These are phyloP conservation scores for Drosophila quinaria DNA, from an alignment of 2,888 invertebrate genomes.

Conservation along the genomic window DNA sequence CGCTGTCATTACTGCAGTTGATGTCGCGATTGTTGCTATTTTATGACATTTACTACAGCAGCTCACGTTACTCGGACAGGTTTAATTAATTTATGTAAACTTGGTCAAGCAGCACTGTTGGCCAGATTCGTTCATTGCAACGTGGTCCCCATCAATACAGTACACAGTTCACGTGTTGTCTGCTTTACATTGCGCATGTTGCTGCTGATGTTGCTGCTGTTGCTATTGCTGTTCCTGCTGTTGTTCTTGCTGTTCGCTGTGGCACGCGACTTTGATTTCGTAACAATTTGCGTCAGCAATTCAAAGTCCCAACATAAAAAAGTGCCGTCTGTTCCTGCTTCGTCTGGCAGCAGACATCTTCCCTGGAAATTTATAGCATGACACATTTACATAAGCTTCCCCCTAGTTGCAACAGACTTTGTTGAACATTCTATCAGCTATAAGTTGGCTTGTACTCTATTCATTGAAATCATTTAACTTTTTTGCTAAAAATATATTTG, in stretches of 20 bases:
- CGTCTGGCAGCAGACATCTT: slow-evolving; percentile 23
- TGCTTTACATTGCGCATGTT: too few relatives aligned
- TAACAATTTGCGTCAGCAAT: slow-evolving; percentile 71
- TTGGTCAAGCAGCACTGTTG: slow-evolving; percentile 23
- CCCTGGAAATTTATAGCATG: not conserved
- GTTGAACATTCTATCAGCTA: not conserved
- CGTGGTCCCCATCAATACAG: slow-evolving; percentile 37
- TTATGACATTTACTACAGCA: slow-evolving; percentile 5
- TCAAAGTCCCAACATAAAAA: slow-evolving; percentile 13
- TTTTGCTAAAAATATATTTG: slow-evolving; percentile 5
- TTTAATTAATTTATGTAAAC: slow-evolving; percentile 77
- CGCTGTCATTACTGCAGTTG: slow-evolving; percentile 14
- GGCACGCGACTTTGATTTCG: slow-evolving; percentile 61
- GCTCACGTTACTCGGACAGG: slow-evolving; percentile 67
- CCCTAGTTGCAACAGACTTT: not conserved
- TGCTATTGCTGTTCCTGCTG: slow-evolving; percentile 1
- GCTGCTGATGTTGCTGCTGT: too few relatives aligned
- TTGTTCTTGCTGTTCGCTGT: slow-evolving; percentile 27
- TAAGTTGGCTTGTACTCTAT: not conserved
- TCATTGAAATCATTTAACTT: not conserved
- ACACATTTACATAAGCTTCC: slow-evolving; percentile 60
- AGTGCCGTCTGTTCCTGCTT: slow-evolving; percentile 23
- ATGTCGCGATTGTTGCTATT: slow-evolving; percentile 7
- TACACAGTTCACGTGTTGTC: slow-evolving; percentile 58
- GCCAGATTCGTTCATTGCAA: slow-evolving; percentile 33